phyloP scores from a whole-genome alignment of 1,140 invertebrate species.

The Acromyrmex charruanus region DNA sequence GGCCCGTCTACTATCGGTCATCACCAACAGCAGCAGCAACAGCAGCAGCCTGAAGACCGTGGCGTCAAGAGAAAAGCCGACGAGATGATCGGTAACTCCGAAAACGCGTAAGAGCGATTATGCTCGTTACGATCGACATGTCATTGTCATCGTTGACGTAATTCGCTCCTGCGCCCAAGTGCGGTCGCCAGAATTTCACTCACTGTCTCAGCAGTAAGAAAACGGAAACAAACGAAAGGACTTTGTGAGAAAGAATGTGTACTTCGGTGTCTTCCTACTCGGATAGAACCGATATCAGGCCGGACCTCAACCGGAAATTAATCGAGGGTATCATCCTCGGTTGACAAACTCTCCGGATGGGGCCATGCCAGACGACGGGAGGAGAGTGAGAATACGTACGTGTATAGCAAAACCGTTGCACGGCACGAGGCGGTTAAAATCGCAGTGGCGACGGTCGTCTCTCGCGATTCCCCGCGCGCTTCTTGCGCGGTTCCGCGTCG shows the following conservation, averaged over 20 bases:
- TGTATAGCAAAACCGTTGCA: slow-evolving; percentile 73
- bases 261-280: slow-evolving; percentile 6
- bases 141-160: slow-evolving; percentile 59
- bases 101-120: slow-evolving; percentile 76
- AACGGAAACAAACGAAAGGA: slow-evolving; percentile 22
- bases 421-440: slow-evolving; percentile 62
- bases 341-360: slow-evolving; percentile 29
- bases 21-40: slow-evolving; percentile 76
- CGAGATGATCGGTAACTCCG: slow-evolving; percentile 82
- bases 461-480: slow-evolving; percentile 32
- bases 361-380: background rate
- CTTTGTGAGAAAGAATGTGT: background rate
- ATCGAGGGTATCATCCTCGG: background rate
- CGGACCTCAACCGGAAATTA: slow-evolving; percentile 36
- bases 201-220: slow-evolving; percentile 85
- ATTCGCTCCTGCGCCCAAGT: slow-evolving; percentile 80
- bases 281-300: slow-evolving; percentile 24
- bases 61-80: slow-evolving; percentile 85
- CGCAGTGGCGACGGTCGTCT: slow-evolving; percentile 65
- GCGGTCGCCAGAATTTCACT: slow-evolving; percentile 83
- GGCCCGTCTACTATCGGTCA: slow-evolving; percentile 78
- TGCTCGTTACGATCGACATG: slow-evolving; percentile 12
- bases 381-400: slow-evolving; percentile 56
- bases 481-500: slow-evolving; percentile 52
- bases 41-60: slow-evolving; percentile 79